phyloP scores from a whole-genome alignment of 2,888 invertebrate species.

The Acronicta leporina region DNA sequence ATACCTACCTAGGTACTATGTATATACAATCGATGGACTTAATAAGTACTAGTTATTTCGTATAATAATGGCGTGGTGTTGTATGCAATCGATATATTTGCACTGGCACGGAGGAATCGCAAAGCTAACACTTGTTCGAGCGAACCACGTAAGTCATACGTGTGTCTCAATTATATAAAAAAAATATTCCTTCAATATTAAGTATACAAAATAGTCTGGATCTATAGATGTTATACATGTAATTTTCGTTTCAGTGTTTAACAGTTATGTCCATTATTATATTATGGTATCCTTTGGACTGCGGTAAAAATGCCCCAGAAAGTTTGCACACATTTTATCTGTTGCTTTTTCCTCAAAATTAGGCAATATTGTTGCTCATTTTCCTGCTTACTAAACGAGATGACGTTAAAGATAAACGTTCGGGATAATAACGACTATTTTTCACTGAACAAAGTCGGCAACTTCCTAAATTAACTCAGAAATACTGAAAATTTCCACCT shows the following conservation, averaged over 20 bases:
- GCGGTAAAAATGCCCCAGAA: not conserved
- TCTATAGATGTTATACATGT: no score
- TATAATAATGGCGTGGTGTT: slow-evolving; percentile 15
- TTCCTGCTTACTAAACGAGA: slow-evolving; percentile 19
- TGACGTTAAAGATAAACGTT: slow-evolving; percentile 9
- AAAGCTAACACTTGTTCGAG: slow-evolving; percentile 7
- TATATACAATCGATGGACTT: no score
- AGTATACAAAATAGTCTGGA: no score
- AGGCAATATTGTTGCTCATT: slow-evolving; percentile 4
- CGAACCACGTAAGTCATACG: not conserved
- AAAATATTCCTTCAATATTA: not conserved
- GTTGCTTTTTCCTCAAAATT: slow-evolving; percentile 12
- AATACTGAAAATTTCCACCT: slow-evolving; percentile 8
- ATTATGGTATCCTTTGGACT: not conserved
- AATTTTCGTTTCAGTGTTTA: no score
- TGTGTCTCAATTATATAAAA: not conserved
- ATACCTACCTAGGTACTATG: no score
- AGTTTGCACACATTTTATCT: not conserved
- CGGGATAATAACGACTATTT: slow-evolving; percentile 13
- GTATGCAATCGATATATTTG: slow-evolving; percentile 48
- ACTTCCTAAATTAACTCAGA: slow-evolving; percentile 12
- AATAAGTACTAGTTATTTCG: slow-evolving; percentile 9
- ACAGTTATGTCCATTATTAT: no score
- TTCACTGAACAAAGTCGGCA: slow-evolving; percentile 11
- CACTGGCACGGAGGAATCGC: slow-evolving; percentile 23